Evolutionary conservation across 35 echinoderm and acorn worm species (phyloP).

Genomic region (Eucidaris tribuloides): DNA sequence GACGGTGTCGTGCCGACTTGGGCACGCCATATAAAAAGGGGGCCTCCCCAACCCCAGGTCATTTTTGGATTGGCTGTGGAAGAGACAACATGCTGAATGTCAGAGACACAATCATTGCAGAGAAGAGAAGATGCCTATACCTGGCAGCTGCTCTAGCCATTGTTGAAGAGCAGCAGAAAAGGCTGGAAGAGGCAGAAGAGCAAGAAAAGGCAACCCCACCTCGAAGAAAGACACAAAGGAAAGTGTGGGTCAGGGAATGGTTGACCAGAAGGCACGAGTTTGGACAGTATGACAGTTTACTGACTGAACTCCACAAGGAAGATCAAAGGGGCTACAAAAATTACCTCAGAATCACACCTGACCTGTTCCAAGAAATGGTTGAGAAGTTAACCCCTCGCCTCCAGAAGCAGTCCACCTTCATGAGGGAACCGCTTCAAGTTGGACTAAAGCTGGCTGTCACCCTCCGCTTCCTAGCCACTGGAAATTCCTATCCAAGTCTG

Average conservation of each 20-base stretch:
- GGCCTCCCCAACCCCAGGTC: not conserved
- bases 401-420: not conserved
- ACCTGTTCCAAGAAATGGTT: slow-evolving; percentile 49
- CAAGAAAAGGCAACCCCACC: not conserved
- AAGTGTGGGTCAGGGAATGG: slow-evolving; percentile 24
- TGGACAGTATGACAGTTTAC: slow-evolving; percentile 10
- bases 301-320: slow-evolving; percentile 23
- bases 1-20: too few species aligned
- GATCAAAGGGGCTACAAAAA: slow-evolving; percentile 42
- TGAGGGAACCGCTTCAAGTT: slow-evolving; percentile 3
- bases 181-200: slow-evolving; percentile 21
- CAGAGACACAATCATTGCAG: slow-evolving; percentile 24
- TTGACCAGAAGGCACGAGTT: not conserved
- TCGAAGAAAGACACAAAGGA: not conserved
- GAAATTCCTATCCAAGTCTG: slow-evolving; percentile 23
- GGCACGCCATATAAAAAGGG: too few species aligned
- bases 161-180: slow-evolving; percentile 14
- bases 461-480: not conserved
- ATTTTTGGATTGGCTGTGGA: slow-evolving; percentile 13
- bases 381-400: slow-evolving; percentile 7
- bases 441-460: slow-evolving; percentile 31
- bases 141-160: slow-evolving; percentile 33
- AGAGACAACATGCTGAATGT: slow-evolving; percentile 23
- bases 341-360: slow-evolving; percentile 57
- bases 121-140: slow-evolving; percentile 46